Conservation (phyloP, 2,113 vertebrate species). For the Hemiprocne comata region DNA sequence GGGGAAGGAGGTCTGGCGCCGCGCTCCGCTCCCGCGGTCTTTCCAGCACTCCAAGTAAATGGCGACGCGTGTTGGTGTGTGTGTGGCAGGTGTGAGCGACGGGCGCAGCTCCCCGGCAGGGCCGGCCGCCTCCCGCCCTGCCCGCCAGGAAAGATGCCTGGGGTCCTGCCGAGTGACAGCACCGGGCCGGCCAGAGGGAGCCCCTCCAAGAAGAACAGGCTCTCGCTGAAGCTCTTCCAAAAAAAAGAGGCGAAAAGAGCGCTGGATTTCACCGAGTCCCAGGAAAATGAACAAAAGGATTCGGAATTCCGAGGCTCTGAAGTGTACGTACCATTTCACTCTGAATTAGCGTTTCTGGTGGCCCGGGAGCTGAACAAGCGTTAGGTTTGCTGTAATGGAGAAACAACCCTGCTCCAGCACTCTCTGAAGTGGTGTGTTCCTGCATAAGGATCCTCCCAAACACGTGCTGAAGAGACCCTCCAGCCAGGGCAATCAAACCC, state of each 20-base stretch:
- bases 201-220: constrained; percentile 87
- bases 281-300: constrained; percentile 78
- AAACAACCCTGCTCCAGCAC: accelerated
- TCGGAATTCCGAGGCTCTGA: constrained; percentile 75
- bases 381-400: accelerated
- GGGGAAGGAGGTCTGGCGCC: neutral
- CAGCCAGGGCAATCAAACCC: accelerated
- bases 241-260: constrained; percentile 94
- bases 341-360: neutral
- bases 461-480: neutral
- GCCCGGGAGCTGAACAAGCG: accelerated
- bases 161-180: constrained; percentile 83
- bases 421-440: accelerated
- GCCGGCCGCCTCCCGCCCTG: neutral
- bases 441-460: accelerated
- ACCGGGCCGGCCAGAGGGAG: constrained; percentile 78
- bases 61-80: neutral
- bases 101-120: neutral
- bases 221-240: constrained; percentile 94
- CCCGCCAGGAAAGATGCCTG: constrained; percentile 81
- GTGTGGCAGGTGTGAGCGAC: constrained; percentile 36
- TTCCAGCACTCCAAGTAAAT: neutral
- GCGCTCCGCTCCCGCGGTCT: no score
- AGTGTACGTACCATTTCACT: constrained; percentile 73
- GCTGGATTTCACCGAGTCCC: constrained; percentile 89